Conservation (phyloP, 2,888 invertebrate species). For the Chromoteleia sp. region DNA sequence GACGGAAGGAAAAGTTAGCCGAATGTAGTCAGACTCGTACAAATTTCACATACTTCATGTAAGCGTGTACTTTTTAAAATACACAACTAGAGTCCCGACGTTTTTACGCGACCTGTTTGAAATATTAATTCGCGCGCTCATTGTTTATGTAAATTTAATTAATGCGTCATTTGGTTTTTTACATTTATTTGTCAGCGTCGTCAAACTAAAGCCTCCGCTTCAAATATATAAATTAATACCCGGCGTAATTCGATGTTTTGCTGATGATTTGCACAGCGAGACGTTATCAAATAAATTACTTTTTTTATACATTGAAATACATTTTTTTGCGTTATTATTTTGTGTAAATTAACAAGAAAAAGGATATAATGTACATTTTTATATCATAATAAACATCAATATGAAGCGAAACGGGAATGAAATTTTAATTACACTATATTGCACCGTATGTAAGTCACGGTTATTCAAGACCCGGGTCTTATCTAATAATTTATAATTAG, state of each 20-base stretch:
- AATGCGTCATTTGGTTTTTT: not conserved
- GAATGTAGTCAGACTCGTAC: conserved; percentile 41
- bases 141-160: conserved; percentile 15
- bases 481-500: conserved; percentile 60
- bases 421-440: conserved; percentile 60
- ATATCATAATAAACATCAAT: not conserved
- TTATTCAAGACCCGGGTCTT: conserved; percentile 60
- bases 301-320: too few relatives aligned
- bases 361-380: not conserved
- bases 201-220: too few relatives aligned
- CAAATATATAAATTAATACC: too few relatives aligned
- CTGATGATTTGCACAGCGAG: too few relatives aligned
- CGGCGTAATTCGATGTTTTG: too few relatives aligned
- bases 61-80: conserved; percentile 32
- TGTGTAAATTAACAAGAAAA: too few relatives aligned
- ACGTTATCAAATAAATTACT: too few relatives aligned
- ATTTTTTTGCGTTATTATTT: too few relatives aligned
- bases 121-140: not conserved
- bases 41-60: conserved; percentile 53
- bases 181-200: not conserved
- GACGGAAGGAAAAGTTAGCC: conserved; percentile 40
- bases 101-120: not conserved
- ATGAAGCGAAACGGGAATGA: conserved; percentile 23
- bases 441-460: conserved; percentile 58
- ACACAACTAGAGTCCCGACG: not conserved